Percentiles rank a stretch among this genome's conserved stretches.
phyloP scores from a whole-genome alignment of 2,888 invertebrate species.

The Agrotis exclamationis region DNA sequence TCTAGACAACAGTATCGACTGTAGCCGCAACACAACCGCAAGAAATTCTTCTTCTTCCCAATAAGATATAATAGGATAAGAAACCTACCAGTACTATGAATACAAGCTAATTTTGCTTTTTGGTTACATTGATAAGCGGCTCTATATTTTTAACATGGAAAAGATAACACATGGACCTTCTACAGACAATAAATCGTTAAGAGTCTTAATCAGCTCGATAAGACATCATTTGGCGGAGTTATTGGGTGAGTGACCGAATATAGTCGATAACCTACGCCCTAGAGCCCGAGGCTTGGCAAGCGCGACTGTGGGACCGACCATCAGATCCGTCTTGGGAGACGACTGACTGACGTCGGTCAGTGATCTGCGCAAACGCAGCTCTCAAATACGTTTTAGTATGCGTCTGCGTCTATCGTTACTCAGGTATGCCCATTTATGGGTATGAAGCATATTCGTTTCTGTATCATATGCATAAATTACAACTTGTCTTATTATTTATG shows the following conservation, averaged over 20 bases:
- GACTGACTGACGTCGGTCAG: conserved; percentile 48
- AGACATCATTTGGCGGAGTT: conserved; percentile 36
- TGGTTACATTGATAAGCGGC: neutral
- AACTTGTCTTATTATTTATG: neutral
- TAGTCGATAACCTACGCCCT: conserved; percentile 61
- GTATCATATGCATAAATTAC: conserved; percentile 20
- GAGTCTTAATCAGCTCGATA: conserved; percentile 36
- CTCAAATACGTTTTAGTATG: conserved; percentile 19
- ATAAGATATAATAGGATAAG: conserved; percentile 7
- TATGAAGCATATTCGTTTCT: conserved; percentile 6
- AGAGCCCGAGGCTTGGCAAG: conserved; percentile 50
- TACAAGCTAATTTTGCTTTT: conserved; percentile 19
- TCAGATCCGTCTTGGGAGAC: conserved; percentile 42
- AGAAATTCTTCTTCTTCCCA: conserved; percentile 18
- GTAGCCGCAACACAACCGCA: conserved; percentile 47
- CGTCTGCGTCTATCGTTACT: conserved; percentile 45
- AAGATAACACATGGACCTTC: conserved; percentile 30
- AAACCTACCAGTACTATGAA: neutral
- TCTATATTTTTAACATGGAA: conserved; percentile 26
- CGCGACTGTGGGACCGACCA: conserved; percentile 16
- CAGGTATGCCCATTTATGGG: conserved; percentile 40
- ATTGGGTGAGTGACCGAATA: conserved; percentile 58
- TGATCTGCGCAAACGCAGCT: conserved; percentile 47
- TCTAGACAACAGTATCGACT: conserved; percentile 38
- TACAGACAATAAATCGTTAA: conserved; percentile 32